Conservation (phyloP, 2,797 vertebrate genomes). For the Cryptoprocta ferox region DNA sequence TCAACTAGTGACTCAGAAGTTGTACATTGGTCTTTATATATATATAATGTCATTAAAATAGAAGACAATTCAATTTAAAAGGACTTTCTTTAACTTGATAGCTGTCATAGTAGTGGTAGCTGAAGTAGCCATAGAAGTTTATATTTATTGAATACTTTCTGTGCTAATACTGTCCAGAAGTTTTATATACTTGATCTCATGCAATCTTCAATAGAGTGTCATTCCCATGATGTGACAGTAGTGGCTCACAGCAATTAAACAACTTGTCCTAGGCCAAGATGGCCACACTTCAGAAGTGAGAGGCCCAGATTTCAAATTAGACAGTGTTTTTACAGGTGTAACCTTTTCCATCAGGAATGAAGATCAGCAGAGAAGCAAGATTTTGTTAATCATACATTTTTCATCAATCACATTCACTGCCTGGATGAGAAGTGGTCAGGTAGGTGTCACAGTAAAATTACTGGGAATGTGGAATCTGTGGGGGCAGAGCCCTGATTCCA, state of each 20-base stretch:
- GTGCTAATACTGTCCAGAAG: not conserved
- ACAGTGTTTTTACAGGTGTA: not conserved
- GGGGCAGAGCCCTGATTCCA: not conserved
- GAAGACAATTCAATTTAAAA: not conserved
- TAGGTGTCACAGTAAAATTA: not conserved
- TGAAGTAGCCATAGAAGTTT: not conserved
- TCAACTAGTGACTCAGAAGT: not conserved
- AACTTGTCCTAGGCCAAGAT: not conserved
- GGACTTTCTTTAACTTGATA: not conserved
- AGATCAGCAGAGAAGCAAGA: not conserved
- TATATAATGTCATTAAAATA: not conserved
- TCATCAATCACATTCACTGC: not conserved
- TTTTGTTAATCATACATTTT: not conserved
- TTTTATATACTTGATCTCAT: not conserved
- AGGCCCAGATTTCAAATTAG: not conserved
- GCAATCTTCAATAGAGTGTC: not conserved
- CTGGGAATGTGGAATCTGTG: not conserved
- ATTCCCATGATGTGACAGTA: not conserved
- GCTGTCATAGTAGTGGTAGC: not conserved
- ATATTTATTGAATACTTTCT: not conserved
- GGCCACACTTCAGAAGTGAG: not conserved
- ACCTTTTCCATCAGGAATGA: not conserved
- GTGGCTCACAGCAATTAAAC: not conserved
- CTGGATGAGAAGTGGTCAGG: not conserved
- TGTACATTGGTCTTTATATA: not conserved